phyloP scores from a whole-genome alignment of 2,113 vertebrate genomes.

The Aplodontia rufa region DNA sequence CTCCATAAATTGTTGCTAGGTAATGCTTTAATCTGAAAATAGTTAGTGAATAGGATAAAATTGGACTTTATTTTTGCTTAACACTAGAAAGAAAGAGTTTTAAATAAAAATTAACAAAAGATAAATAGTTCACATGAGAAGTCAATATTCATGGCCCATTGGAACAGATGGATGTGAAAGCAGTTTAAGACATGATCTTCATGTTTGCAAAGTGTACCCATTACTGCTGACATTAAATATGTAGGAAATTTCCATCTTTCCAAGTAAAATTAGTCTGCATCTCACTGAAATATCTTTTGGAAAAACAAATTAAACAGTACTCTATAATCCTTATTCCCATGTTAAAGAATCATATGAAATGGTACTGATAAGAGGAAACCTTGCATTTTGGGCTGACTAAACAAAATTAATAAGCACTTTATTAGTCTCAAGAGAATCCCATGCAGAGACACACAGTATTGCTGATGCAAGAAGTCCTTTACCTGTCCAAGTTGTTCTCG shows the following conservation, averaged over 20 bases:
- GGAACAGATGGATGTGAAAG: not conserved
- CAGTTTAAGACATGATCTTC: not conserved
- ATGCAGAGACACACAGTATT: not conserved
- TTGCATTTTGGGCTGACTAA: not conserved
- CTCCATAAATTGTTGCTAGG: not conserved
- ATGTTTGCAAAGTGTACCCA: not conserved
- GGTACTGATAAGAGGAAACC: slow-evolving; percentile 17
- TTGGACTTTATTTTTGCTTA: not conserved
- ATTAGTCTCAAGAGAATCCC: not conserved
- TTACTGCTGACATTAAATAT: not conserved
- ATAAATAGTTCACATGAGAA: not conserved
- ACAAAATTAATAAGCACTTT: not conserved
- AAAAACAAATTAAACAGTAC: slow-evolving; percentile 1
- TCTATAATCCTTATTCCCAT: not conserved
- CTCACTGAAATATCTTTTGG: slow-evolving; percentile 2
- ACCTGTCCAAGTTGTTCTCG: not conserved
- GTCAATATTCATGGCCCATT: not conserved
- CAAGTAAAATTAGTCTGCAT: slow-evolving; percentile 6
- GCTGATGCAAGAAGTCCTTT: not conserved
- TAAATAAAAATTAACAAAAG: not conserved
- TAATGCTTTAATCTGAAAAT: not conserved
- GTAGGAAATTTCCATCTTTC: not conserved
- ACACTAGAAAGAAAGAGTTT: not conserved
- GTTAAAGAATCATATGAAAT: slow-evolving; percentile 14
- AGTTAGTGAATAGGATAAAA: not conserved